A percentile compares a stretch with the other conserved stretches of the same genome.
Conservation (phyloP, 2,113 vertebrate genomes). For the Lasiurus cinereus region DNA sequence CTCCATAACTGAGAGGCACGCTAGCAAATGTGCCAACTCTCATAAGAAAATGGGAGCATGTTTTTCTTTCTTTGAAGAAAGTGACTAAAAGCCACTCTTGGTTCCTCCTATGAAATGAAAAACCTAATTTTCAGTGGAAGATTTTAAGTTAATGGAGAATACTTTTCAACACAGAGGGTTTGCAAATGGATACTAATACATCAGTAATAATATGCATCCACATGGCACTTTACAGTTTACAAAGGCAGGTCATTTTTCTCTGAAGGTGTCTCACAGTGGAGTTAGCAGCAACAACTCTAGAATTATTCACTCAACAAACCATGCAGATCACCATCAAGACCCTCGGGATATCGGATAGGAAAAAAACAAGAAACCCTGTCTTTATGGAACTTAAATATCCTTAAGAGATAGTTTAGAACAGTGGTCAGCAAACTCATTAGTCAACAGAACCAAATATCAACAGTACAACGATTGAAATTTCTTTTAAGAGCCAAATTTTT, state of each 20-base stretch:
- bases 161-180: neutral
- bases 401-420: neutral
- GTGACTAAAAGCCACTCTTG: neutral
- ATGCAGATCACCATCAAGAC: neutral
- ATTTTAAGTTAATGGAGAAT: constrained; percentile 38
- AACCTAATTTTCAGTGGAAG: neutral
- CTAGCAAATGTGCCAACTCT: neutral
- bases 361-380: neutral
- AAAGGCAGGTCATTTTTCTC: neutral
- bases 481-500: too few relatives aligned
- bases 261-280: neutral
- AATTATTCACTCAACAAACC: neutral
- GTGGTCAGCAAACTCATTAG: too few relatives aligned
- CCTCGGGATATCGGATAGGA: neutral
- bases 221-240: neutral
- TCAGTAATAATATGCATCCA: neutral
- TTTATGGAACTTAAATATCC: neutral
- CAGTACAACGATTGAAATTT: too few relatives aligned
- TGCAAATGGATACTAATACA: neutral
- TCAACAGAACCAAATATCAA: too few relatives aligned
- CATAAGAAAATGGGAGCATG: neutral
- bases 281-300: neutral
- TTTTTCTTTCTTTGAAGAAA: neutral
- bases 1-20: neutral
- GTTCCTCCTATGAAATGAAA: neutral